These are phyloP conservation scores for Bombus superbus DNA, from an alignment of 1,140 invertebrate genomes.

Conservation along the genomic window DNA sequence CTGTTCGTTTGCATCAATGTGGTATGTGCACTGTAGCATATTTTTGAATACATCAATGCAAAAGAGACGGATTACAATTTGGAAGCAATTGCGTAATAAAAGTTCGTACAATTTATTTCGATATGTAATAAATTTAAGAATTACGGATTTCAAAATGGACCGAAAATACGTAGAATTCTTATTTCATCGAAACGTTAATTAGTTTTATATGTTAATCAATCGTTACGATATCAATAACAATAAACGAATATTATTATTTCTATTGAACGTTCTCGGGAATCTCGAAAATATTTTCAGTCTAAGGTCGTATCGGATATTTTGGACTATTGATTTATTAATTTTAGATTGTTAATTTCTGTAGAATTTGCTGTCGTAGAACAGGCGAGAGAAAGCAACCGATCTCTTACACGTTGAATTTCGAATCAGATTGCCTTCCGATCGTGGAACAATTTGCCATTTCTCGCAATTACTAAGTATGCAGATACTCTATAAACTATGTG, in stretches of 20 bases:
- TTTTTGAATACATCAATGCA: background rate
- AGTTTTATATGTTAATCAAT: no score
- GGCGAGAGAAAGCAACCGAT: background rate
- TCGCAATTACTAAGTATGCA: background rate
- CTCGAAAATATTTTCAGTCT: background rate
- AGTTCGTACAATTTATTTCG: background rate
- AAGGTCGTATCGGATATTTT: background rate
- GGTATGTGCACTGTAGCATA: no score
- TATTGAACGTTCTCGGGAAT: no score
- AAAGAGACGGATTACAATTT: background rate
- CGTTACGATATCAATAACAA: no score
- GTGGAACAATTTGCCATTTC: background rate
- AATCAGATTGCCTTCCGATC: background rate
- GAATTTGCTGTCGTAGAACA: background rate
- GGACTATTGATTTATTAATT: no score
- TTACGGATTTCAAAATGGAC: background rate
- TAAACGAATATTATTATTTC: no score
- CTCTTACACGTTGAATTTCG: background rate
- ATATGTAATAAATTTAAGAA: background rate
- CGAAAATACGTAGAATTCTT: background rate
- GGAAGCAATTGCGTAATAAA: background rate
- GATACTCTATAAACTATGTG: background rate
- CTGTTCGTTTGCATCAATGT: background rate
- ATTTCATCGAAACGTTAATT: background rate
- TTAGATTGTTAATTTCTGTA: background rate